Percentiles rank a stretch among this genome's conserved stretches.
Evolutionary conservation across 2,113 vertebrate species (phyloP).

Genomic region (Podarcis raffonei): DNA sequence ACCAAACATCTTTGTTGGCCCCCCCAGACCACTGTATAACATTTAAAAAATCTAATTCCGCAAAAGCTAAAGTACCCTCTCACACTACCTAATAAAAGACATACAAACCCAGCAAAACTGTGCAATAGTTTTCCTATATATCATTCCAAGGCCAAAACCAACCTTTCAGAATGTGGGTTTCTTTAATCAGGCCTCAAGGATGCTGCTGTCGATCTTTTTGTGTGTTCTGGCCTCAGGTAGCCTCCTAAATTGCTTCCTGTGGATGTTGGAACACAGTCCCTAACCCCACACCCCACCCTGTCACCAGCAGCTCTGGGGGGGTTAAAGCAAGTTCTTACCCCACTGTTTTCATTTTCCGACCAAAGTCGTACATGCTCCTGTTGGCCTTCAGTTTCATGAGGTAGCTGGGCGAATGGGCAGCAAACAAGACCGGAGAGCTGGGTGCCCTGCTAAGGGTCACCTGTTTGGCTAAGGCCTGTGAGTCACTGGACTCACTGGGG

Average conservation of each 20-base stretch:
- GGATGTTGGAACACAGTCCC: no score
- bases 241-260: background rate
- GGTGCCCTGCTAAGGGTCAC: background rate
- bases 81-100: background rate
- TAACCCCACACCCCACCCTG: background rate
- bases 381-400: slow-evolving; percentile 21
- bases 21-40: background rate
- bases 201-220: background rate
- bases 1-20: background rate
- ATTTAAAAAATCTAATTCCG: background rate
- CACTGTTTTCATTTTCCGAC: background rate
- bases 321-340: slow-evolving; percentile 5
- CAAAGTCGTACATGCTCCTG: slow-evolving; percentile 30
- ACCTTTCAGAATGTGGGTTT: background rate
- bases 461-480: background rate
- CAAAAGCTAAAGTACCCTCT: background rate
- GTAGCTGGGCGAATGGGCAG: slow-evolving; percentile 27
- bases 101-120: background rate
- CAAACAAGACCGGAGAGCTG: slow-evolving; percentile 12
- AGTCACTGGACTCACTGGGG: background rate
- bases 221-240: background rate
- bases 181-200: background rate
- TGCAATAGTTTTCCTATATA: background rate
- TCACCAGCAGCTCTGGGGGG: background rate
- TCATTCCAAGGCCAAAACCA: background rate